Evolutionary conservation across 2,888 invertebrate species (phyloP).

Genomic region (Bhutanitis thaidina): DNA sequence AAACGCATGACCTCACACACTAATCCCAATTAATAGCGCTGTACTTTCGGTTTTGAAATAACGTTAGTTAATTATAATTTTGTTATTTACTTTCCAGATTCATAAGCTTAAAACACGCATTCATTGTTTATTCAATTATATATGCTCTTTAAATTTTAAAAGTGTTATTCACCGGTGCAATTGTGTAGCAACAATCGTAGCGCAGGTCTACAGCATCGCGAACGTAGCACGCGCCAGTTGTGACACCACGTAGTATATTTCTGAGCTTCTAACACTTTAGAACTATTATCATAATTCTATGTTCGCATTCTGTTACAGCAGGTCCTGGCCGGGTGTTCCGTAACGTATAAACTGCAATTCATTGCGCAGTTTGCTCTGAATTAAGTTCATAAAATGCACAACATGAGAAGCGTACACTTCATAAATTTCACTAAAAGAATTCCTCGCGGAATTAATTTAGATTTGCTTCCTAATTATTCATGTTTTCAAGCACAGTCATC

Average conservation of each 20-base stretch:
- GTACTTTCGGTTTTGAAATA: too few relatives aligned
- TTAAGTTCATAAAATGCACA: constrained; percentile 30
- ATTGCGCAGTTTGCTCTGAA: constrained; percentile 47
- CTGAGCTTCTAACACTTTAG: constrained; percentile 63
- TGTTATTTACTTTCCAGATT: too few relatives aligned
- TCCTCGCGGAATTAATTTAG: constrained; percentile 21
- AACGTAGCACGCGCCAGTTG: constrained; percentile 48
- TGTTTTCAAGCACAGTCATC: constrained; percentile 13
- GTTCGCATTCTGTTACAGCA: constrained; percentile 66
- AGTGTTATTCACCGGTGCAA: not conserved
- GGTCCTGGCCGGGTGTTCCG: constrained; percentile 23
- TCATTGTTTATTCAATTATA: constrained; percentile 18
- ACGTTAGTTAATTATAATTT: too few relatives aligned
- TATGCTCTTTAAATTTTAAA: too few relatives aligned
- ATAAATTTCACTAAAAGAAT: constrained; percentile 18
- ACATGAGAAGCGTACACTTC: constrained; percentile 17
- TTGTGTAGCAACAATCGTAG: constrained; percentile 38
- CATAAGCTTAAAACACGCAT: too few relatives aligned
- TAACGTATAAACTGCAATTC: constrained; percentile 37
- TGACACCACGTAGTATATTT: constrained; percentile 57
- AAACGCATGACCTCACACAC: constrained; percentile 64
- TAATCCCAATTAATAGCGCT: constrained; percentile 68
- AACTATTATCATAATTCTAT: constrained; percentile 71
- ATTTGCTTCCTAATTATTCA: constrained; percentile 21
- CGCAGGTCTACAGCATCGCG: constrained; percentile 37